Evolutionary conservation across 2,888 invertebrate species (phyloP), one percentile per base, ranked within the genome.

Genomic region (Branchellion lobata): DNA sequence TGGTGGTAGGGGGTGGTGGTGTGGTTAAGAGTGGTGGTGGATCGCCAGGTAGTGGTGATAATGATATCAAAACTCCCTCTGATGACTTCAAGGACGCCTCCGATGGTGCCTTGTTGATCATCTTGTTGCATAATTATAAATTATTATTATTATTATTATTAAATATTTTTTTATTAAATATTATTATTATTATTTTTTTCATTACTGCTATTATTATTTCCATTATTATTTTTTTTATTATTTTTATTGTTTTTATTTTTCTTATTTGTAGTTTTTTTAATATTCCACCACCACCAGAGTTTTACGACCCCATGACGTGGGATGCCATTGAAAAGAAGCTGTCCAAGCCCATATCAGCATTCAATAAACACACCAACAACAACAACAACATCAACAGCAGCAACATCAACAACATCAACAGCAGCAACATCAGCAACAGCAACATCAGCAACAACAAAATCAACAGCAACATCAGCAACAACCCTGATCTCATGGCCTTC

Each of bases 231-330:
- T 14, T 57, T 5, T 14, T 57, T n/a, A 24, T 57, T n/a, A 24
- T 57, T n/a, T 18, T 18, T 5, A 57, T 18, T 24, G n/a, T 24
- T 57, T 8, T 57, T 24, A 24, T n/a, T 57, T 18, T 57, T 5
- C 3, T 57, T n/a, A 57, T 57, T 71, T 11, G 8, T 34, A 71
- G n/a, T 68, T 8, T 11, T 27, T 11, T 68, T 14, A 14, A 29
- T 27, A 8, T 14, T 11, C 29, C 33, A 31, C 31, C 53, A 80
- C 74, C 84, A 84, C 36, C 83, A 86, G 87, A 85, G 57, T 86
- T 87, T 83, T 86, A 84, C 81, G 87, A 87, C 82, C 85, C 87
- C 3, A 82, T 85, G 51, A 85, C 85, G 8, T 86, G 86, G 84
- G 87, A 87, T 53, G 85, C 86, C 83, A 83, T 88, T 68, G 86